These are phyloP conservation scores for Torymus aiolomorphi DNA, from an alignment of 2,888 invertebrate genomes.

Conservation along the genomic window DNA sequence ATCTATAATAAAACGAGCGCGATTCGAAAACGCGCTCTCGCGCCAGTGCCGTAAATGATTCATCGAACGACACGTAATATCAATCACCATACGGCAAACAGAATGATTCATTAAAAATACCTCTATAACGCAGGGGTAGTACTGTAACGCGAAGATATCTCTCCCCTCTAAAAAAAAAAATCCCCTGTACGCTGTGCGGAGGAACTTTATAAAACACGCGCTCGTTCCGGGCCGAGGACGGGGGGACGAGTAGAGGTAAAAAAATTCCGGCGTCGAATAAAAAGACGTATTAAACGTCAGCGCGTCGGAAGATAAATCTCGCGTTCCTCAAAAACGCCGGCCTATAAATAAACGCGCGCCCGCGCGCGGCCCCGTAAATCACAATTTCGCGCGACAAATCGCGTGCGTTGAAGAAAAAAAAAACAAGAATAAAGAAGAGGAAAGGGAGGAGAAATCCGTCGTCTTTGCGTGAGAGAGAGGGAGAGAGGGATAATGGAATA, in stretches of 20 bases:
- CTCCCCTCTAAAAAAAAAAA: too few species aligned
- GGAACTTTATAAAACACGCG: not conserved
- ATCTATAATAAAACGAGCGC: too few species aligned
- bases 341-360: conserved; percentile 29
- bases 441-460: not conserved
- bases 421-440: not conserved
- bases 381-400: conserved; percentile 33
- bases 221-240: not conserved
- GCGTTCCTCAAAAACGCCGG: conserved; percentile 36
- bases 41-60: too few species aligned
- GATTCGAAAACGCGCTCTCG: too few species aligned
- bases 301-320: conserved; percentile 37
- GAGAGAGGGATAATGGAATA: conserved; percentile 10
- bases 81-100: too few species aligned
- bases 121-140: too few species aligned
- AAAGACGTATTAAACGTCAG: conserved; percentile 43
- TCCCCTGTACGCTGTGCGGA: not conserved
- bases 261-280: conserved; percentile 20
- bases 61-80: too few species aligned
- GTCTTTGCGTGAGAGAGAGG: not conserved
- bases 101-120: too few species aligned
- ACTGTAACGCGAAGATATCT: too few species aligned
- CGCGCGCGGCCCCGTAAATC: conserved; percentile 21
- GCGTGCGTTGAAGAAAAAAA: not conserved
- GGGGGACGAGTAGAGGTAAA: not conserved